phyloP scores from a whole-genome alignment of 2,888 invertebrate genomes.

The Andrena dorsata region DNA sequence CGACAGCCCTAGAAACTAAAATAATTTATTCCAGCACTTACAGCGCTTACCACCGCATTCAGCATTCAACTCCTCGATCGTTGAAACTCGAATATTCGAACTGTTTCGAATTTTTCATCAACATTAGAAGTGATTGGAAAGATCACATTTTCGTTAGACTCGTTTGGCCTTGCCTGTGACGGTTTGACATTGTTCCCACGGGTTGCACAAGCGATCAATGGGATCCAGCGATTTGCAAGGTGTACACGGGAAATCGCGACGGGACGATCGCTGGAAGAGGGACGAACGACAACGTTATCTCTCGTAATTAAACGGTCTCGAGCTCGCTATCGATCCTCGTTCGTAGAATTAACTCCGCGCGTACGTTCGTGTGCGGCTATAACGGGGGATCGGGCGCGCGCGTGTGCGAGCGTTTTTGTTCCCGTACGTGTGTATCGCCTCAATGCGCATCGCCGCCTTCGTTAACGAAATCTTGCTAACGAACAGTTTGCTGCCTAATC shows the following conservation, averaged over 20 bases:
- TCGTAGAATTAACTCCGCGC: slow-evolving; percentile 62
- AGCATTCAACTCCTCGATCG: no score
- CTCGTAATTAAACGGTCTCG: slow-evolving; percentile 72
- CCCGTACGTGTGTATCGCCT: slow-evolving; percentile 18
- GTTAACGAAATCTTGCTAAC: slow-evolving; percentile 53
- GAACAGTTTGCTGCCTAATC: slow-evolving; percentile 56
- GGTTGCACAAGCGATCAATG: neutral
- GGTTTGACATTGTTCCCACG: slow-evolving; percentile 14
- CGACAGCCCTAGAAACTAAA: no score
- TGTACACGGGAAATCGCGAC: slow-evolving; percentile 24
- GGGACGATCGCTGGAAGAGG: neutral
- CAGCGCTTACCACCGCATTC: no score
- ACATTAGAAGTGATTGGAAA: neutral
- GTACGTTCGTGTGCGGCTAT: slow-evolving; percentile 3
- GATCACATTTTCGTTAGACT: slow-evolving; percentile 9
- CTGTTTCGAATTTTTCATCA: no score
- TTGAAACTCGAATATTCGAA: no score
- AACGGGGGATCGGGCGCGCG: no score
- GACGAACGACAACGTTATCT: slow-evolving; percentile 62
- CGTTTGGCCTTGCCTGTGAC: slow-evolving; percentile 8
- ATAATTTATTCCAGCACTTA: no score
- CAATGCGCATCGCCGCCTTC: slow-evolving; percentile 29
- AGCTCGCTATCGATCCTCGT: slow-evolving; percentile 67
- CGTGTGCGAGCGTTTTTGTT: slow-evolving; percentile 8
- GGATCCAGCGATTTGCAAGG: slow-evolving; percentile 16